These are phyloP conservation scores for Papilio protenor DNA, from an alignment of 2,888 invertebrate species.

Conservation along the genomic window DNA sequence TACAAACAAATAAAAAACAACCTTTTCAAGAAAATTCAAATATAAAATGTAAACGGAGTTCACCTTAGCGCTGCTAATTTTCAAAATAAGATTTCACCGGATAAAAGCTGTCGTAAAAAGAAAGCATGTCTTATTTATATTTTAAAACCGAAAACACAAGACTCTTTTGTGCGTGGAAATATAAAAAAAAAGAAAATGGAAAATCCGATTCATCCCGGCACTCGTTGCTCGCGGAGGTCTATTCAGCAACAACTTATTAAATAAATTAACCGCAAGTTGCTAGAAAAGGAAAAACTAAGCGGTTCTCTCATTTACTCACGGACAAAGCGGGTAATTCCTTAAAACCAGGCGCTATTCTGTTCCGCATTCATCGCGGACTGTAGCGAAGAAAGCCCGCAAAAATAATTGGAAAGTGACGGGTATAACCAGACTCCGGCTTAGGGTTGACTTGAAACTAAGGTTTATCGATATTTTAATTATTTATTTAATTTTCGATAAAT, in stretches of 20 bases:
- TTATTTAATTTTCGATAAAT: neutral
- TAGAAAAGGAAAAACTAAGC: constrained; percentile 79
- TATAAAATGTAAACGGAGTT: constrained; percentile 42
- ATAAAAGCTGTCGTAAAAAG: constrained; percentile 45
- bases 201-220: constrained; percentile 73
- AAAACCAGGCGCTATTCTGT: constrained; percentile 73
- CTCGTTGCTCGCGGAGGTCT: constrained; percentile 64
- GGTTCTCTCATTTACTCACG: constrained; percentile 63
- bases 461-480: constrained; percentile 43
- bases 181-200: constrained; percentile 66
- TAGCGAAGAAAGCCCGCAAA: constrained; percentile 78
- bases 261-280: constrained; percentile 82
- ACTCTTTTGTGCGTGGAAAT: constrained; percentile 54
- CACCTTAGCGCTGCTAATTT: constrained; percentile 44
- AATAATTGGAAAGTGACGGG: constrained; percentile 83
- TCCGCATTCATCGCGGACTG: constrained; percentile 69
- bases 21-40: constrained; percentile 41
- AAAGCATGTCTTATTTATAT: constrained; percentile 50
- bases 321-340: constrained; percentile 79
- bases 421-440: constrained; percentile 59
- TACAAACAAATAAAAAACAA: constrained; percentile 39
- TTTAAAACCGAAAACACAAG: constrained; percentile 53
- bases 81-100: constrained; percentile 44
- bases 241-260: constrained; percentile 82
- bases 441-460: constrained; percentile 20